Conservation (phyloP, 2,113 vertebrate genomes). For the Saccopteryx leptura region DNA sequence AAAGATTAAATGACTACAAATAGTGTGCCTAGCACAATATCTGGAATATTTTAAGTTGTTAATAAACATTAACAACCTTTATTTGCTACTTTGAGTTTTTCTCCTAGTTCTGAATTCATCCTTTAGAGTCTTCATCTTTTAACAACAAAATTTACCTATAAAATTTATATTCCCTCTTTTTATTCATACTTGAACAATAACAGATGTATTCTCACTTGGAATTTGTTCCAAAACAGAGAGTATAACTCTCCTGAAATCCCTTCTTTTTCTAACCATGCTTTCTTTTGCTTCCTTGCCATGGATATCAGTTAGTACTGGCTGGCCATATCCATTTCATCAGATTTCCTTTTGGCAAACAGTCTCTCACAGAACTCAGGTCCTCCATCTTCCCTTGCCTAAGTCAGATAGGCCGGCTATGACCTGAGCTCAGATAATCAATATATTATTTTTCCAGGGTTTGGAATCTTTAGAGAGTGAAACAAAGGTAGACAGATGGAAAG, state of each 20-base stretch:
- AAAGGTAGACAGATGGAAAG: not conserved
- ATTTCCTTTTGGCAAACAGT: constrained; percentile 52
- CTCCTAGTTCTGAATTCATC: not conserved
- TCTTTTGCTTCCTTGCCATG: not conserved
- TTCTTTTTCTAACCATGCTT: not conserved
- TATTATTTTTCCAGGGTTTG: not conserved
- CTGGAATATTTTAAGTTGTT: not conserved
- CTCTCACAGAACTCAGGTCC: not conserved
- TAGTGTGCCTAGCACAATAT: not conserved
- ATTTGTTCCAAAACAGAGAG: not conserved
- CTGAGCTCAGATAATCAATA: not conserved
- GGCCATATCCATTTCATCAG: not conserved
- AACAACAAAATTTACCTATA: no score
- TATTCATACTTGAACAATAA: not conserved
- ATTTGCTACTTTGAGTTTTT: constrained; percentile 33
- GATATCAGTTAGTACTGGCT: not conserved
- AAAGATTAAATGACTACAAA: constrained; percentile 6
- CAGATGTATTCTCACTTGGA: not conserved
- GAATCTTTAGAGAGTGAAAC: not conserved
- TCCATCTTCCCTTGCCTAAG: not conserved
- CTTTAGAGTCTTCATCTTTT: no score
- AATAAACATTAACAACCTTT: constrained; percentile 5
- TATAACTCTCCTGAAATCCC: not conserved
- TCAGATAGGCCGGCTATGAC: not conserved
- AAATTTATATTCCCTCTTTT: not conserved